Conservation (phyloP, 2,797 vertebrate genomes). For the Microctenopoma steveboyesi region DNA sequence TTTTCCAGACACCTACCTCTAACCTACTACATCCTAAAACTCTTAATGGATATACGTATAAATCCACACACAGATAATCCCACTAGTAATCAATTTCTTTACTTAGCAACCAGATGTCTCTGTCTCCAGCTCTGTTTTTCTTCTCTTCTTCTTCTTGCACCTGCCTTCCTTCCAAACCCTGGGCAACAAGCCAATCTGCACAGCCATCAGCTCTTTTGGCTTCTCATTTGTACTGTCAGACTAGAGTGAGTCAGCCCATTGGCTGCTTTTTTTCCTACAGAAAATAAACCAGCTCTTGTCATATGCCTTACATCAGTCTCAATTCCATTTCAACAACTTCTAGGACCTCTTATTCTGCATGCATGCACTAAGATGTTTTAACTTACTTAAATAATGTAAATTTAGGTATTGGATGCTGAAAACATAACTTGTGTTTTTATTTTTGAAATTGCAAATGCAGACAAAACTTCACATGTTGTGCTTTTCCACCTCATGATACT, state of each 20-base stretch:
- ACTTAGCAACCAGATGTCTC: slow-evolving; percentile 10
- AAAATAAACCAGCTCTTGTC: slow-evolving; percentile 24
- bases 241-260: slow-evolving; percentile 14
- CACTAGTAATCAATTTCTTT: slow-evolving; percentile 14
- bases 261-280: slow-evolving; percentile 1
- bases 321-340: slow-evolving; percentile 12
- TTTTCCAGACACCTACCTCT: slow-evolving; percentile 17
- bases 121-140: slow-evolving; percentile 5
- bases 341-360: not conserved
- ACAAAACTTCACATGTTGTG: not conserved
- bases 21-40: slow-evolving; percentile 21
- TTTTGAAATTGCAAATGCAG: not conserved
- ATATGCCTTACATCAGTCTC: slow-evolving; percentile 35
- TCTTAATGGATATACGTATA: not conserved
- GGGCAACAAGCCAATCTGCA: slow-evolving; percentile 35
- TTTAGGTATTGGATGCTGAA: not conserved
- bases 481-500: too few relatives aligned
- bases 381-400: not conserved
- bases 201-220: not conserved
- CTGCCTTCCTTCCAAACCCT: slow-evolving; percentile 6
- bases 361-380: not conserved
- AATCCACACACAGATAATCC: slow-evolving; percentile 6
- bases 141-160: slow-evolving; percentile 10
- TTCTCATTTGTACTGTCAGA: slow-evolving; percentile 6
- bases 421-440: not conserved